These are phyloP conservation scores for Cercopithecus mona DNA, from an alignment of 2,113 vertebrate species.

Conservation along the genomic window DNA sequence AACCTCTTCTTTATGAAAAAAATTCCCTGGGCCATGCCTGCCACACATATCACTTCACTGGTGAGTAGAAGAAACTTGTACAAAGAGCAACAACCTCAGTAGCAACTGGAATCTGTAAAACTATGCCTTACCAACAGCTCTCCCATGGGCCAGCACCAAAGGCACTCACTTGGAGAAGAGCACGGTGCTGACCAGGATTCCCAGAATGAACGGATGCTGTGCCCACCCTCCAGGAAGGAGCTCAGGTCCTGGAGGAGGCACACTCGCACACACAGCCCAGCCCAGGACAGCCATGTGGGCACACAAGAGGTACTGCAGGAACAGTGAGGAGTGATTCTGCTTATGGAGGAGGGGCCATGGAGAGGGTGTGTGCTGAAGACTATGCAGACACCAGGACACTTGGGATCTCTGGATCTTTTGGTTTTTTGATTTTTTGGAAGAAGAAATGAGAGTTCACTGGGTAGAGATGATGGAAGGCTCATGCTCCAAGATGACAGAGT, in stretches of 20 bases:
- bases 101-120: neutral
- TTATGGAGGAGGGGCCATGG: neutral
- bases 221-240: neutral
- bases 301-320: neutral
- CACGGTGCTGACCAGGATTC: neutral
- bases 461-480: neutral
- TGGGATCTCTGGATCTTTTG: neutral
- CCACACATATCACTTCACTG: neutral
- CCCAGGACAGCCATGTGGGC: neutral
- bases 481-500: neutral
- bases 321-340: neutral
- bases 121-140: too few species aligned
- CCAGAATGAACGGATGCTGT: neutral
- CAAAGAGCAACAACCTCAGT: neutral
- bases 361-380: accelerated
- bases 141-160: neutral
- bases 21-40: neutral
- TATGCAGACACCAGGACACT: neutral
- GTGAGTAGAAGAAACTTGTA: neutral
- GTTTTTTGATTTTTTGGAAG: neutral
- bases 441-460: neutral
- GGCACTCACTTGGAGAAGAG: neutral
- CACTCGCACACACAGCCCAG: neutral
- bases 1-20: neutral
- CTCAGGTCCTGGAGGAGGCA: neutral